These are phyloP conservation scores for Varanus komodoensis DNA, from an alignment of 2,113 vertebrate species.

Conservation along the genomic window DNA sequence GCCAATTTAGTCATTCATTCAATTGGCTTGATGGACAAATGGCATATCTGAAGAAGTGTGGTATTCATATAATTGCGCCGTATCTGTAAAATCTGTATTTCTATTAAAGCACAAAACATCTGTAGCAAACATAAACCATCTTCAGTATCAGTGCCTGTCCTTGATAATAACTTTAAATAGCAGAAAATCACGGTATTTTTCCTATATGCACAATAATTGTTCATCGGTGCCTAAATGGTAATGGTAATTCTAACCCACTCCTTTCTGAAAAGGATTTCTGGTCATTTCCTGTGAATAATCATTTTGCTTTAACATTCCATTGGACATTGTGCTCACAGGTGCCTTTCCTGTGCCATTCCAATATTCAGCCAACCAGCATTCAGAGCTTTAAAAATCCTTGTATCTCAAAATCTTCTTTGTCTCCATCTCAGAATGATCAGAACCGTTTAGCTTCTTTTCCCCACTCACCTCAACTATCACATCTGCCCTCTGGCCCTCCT, in stretches of 20 bases:
- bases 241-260: neutral
- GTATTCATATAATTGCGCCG: neutral
- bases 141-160: constrained; percentile 3
- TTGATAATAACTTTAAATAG: constrained; percentile 12
- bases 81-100: neutral
- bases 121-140: constrained; percentile 33
- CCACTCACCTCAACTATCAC: neutral
- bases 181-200: constrained; percentile 5
- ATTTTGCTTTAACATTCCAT: neutral
- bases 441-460: neutral
- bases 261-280: constrained; percentile 15
- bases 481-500: neutral
- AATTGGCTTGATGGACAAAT: constrained; percentile 6
- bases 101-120: neutral
- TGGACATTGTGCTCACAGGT: neutral
- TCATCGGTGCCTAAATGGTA: constrained; percentile 24
- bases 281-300: constrained; percentile 3
- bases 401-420: neutral
- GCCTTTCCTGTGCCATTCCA: neutral
- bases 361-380: neutral
- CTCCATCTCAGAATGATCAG: neutral
- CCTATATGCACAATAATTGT: neutral
- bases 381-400: neutral
- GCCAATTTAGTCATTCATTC: neutral
- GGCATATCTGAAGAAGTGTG: constrained; percentile 19